phyloP scores from a whole-genome alignment of 2,888 invertebrate genomes.

The Silvanus unidentatus region DNA sequence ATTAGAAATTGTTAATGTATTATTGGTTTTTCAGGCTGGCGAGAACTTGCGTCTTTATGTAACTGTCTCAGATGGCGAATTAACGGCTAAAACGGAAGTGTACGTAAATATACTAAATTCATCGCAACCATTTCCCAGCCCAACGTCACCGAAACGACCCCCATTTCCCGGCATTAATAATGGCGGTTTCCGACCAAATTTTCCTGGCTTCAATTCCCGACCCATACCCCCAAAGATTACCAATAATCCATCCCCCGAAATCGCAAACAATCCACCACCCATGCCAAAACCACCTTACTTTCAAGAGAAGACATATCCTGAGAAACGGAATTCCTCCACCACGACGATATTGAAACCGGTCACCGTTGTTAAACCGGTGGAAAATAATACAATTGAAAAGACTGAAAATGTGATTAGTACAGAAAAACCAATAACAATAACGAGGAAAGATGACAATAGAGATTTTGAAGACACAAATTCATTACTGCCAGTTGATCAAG shows the following conservation, averaged over 20 bases:
- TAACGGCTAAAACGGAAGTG: constrained; percentile 63
- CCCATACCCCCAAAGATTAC: constrained; percentile 19
- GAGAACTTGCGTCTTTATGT: constrained; percentile 62
- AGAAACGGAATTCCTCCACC: constrained; percentile 7
- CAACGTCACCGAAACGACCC: constrained; percentile 25
- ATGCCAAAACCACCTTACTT: constrained; percentile 22
- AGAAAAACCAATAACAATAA: constrained; percentile 11
- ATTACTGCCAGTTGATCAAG: constrained; percentile 30
- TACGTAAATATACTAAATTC: constrained; percentile 55
- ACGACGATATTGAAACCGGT: constrained; percentile 22
- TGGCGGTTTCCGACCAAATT: constrained; percentile 11
- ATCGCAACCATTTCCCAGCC: constrained; percentile 14
- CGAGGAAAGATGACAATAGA: constrained; percentile 16
- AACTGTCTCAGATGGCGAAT: constrained; percentile 60
- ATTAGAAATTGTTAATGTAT: too few species aligned
- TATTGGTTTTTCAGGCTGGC: constrained; percentile 53
- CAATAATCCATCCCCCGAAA: constrained; percentile 24
- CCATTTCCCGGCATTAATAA: constrained; percentile 19
- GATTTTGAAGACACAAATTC: constrained; percentile 21
- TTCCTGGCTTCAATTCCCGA: constrained; percentile 23
- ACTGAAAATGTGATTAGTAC: constrained; percentile 7
- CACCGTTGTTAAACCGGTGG: constrained; percentile 6
- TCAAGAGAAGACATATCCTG: constrained; percentile 36
- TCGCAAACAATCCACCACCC: constrained; percentile 29
- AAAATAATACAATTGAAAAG: constrained; percentile 9